Percentiles rank a stretch among this genome's conserved stretches.
These are phyloP conservation scores for Sebastes vulpes DNA, from an alignment of 2,797 vertebrate species.

Conservation along the genomic window DNA sequence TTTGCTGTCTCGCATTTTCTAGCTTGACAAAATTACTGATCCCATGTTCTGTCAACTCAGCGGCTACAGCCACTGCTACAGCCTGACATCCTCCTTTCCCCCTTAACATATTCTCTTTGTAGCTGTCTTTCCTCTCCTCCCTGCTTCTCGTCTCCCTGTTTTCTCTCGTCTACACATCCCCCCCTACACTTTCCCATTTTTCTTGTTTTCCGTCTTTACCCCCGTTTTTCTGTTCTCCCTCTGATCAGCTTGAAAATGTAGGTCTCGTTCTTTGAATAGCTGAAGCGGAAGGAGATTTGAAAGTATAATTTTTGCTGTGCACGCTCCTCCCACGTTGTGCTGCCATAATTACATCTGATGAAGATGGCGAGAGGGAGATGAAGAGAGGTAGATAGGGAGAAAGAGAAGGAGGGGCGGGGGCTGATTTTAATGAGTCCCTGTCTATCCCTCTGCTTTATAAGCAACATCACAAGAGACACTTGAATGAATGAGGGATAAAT, in stretches of 20 bases:
- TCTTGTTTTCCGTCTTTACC: not conserved
- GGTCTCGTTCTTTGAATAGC: conserved; percentile 56
- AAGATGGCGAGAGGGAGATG: conserved; percentile 56
- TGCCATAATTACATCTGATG: conserved; percentile 69
- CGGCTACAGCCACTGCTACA: conserved; percentile 45
- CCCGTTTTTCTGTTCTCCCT: conserved; percentile 14
- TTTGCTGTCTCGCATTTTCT: conserved; percentile 66
- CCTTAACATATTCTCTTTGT: conserved; percentile 59
- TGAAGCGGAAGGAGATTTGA: conserved; percentile 61
- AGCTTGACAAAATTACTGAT: conserved; percentile 74
- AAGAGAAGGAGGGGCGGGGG: not conserved
- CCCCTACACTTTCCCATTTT: not conserved
- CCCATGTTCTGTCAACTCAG: conserved; percentile 75
- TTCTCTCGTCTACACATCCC: not conserved
- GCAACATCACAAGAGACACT: conserved; percentile 53
- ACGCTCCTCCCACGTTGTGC: conserved; percentile 48
- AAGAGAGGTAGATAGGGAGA: conserved; percentile 37
- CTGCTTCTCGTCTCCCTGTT: not conserved
- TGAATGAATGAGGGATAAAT: conserved; percentile 40
- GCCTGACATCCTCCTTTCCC: conserved; percentile 46
- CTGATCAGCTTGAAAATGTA: conserved; percentile 60
- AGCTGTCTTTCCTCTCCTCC: conserved; percentile 26
- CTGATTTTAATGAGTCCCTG: conserved; percentile 61
- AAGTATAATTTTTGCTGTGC: conserved; percentile 65
- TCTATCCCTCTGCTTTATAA: conserved; percentile 55